phyloP scores from a whole-genome alignment of 2,113 vertebrate genomes.

The Protomyctophum bolini region DNA sequence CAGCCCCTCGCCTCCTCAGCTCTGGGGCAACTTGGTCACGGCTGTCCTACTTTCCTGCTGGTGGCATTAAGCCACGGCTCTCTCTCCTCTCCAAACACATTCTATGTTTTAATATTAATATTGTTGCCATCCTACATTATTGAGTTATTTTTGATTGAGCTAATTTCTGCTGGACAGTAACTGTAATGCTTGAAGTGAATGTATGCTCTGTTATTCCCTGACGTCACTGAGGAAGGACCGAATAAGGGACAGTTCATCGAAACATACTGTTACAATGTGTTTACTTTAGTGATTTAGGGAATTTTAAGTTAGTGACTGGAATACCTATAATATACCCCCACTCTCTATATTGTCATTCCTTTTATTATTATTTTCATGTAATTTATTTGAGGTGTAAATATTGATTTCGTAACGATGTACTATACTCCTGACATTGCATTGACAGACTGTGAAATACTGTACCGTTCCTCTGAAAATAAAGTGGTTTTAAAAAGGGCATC shows the following conservation, averaged over 20 bases:
- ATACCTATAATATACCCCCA: constrained; percentile 49
- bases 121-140: constrained; percentile 9
- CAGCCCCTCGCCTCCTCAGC: neutral
- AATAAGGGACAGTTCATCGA: constrained; percentile 9
- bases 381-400: constrained; percentile 83
- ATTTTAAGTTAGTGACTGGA: constrained; percentile 31
- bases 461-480: constrained; percentile 78
- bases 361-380: constrained; percentile 62
- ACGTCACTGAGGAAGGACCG: neutral
- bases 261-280: constrained; percentile 10
- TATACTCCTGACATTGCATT: constrained; percentile 64
- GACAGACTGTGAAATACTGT: constrained; percentile 68
- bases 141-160: neutral
- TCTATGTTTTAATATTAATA: constrained; percentile 15
- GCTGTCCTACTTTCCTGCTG: constrained; percentile 20
- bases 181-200: constrained; percentile 47
- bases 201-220: constrained; percentile 44
- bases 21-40: constrained; percentile 43
- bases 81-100: constrained; percentile 31
- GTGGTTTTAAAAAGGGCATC: constrained; percentile 73
- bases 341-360: constrained; percentile 37
- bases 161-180: constrained; percentile 22
- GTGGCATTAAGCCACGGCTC: constrained; percentile 17
- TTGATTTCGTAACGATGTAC: constrained; percentile 65
- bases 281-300: neutral